Evolutionary conservation across 2,113 vertebrate genomes (phyloP), one percentile per base, ranked within the genome.

Genomic region (Ceuthmochares aereus): DNA sequence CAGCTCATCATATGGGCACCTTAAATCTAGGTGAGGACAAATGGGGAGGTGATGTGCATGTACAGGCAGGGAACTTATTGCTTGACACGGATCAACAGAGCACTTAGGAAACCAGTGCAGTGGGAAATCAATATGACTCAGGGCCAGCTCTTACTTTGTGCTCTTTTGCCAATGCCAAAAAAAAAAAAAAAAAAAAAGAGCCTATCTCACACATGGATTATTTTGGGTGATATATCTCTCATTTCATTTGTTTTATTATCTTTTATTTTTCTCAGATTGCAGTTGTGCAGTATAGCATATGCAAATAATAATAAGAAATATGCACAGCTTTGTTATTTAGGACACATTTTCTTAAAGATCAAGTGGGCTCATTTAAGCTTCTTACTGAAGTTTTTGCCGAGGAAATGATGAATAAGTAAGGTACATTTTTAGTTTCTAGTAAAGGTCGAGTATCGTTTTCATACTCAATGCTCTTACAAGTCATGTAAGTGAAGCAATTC

Each of bases 21-120:
- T 98, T 98, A 98, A 98, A 98, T 98, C 98, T 98, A 98, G 98
- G 98, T 98, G 98, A 98, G 98, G 98, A 98, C 98, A 98, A 98
- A 98, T 97, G 98, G 96, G 96, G 97, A 98, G 98, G 98, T 96
- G 98, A 98, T 98, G 98, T 97, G 98, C 98, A 97, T 97, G 98
- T 97, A 97, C 97, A 98, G 98, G 97, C 98, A 98, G 98, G 98
- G 98, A 98, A 98, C 98, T 98, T 98, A 98, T 98, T 98, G 98
- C 98, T 98, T 98, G 98, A 98, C 97, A 98, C 97, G 98, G 98
- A 98, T 98, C 98, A 98, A 95, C 98, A 98, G 98, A 98, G 98
- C 98, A 98, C 98, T 98, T 98, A 98, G 98, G 98, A 98, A 98
- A 98, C 97, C 98, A 98, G 97, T 98, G 98, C 98, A 97, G 98